Conservation (phyloP, 2,113 vertebrate species). For the Hucho hucho region DNA sequence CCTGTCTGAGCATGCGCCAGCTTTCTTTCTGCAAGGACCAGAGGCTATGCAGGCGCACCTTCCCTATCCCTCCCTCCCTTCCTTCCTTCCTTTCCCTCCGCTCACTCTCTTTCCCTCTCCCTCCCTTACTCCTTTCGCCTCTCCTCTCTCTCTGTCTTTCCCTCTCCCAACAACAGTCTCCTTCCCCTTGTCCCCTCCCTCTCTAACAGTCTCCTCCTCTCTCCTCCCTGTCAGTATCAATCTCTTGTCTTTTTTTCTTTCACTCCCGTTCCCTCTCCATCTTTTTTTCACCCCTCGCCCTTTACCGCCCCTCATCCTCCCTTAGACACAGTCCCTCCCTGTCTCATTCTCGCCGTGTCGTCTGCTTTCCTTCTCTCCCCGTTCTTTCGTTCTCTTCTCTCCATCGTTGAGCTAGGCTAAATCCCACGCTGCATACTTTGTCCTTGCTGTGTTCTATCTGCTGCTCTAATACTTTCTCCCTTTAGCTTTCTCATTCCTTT, state of each 20-base stretch:
- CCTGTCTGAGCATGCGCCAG: too few relatives aligned
- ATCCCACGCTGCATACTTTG: too few relatives aligned
- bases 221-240: neutral
- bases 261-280: neutral
- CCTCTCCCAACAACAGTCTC: neutral
- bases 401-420: neutral
- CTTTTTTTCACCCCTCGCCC: conserved; percentile 4
- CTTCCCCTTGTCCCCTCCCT: too few relatives aligned
- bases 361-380: neutral
- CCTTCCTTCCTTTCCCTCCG: too few relatives aligned
- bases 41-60: too few relatives aligned
- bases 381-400: neutral
- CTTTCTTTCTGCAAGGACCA: too few relatives aligned
- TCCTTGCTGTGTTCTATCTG: neutral
- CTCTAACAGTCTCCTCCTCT: neutral
- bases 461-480: neutral
- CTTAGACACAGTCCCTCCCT: neutral
- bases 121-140: too few relatives aligned
- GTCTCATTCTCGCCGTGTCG: neutral
- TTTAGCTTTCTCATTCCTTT: neutral
- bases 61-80: too few relatives aligned
- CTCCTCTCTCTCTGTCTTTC: too few relatives aligned
- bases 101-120: neutral
- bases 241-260: neutral
- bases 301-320: neutral